Conservation (phyloP, 2,797 vertebrate genomes). For the Gila robusta region DNA sequence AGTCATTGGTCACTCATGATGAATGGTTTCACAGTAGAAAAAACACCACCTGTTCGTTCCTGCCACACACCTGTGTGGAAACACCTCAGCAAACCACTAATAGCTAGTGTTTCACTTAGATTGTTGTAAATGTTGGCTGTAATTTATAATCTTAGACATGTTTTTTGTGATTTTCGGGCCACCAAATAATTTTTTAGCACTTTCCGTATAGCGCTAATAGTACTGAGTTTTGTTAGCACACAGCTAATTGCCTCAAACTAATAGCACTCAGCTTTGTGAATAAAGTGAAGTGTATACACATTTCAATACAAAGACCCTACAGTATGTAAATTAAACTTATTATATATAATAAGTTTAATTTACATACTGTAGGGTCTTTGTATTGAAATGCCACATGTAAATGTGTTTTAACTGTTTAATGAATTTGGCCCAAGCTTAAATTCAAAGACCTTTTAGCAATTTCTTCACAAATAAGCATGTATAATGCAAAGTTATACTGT, state of each 20-base stretch:
- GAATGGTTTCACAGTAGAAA: slow-evolving; percentile 31
- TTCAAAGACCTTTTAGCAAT: background rate
- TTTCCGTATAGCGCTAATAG: background rate
- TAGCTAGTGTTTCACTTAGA: slow-evolving; percentile 4
- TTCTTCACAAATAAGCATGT: background rate
- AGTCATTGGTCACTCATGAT: slow-evolving; percentile 35
- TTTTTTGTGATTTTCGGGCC: background rate
- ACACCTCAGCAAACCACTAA: background rate
- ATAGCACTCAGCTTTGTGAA: background rate
- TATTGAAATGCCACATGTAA: background rate
- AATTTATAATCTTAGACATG: background rate
- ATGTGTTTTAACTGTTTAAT: background rate
- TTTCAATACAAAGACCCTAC: too few species aligned
- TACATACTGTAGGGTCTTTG: background rate
- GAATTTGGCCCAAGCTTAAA: background rate
- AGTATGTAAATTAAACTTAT: too few species aligned
- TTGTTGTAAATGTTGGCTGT: background rate
- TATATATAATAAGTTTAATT: background rate
- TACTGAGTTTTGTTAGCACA: background rate
- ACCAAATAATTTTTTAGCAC: background rate
- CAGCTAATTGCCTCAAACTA: background rate
- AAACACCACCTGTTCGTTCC: slow-evolving; percentile 36
- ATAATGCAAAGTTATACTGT: slow-evolving; percentile 23
- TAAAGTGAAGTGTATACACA: too few species aligned
- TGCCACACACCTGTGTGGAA: slow-evolving; percentile 19